Base-by-base conservation (phyloP, 2,888 invertebrate genomes). In the Koerneria pararmatus region DNA sequence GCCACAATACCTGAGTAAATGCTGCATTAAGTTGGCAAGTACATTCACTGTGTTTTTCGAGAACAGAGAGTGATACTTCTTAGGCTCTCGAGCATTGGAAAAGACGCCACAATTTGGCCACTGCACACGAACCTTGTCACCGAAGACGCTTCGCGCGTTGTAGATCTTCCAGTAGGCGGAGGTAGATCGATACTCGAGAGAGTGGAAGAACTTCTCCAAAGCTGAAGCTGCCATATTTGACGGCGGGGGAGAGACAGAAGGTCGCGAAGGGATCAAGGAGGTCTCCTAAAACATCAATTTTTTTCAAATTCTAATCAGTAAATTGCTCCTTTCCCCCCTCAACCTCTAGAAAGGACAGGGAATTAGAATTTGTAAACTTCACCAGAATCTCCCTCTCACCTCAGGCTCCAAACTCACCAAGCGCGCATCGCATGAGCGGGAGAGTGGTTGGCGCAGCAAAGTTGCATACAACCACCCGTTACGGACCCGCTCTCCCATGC, bases 81-180 rank as follows among this genome's bases (percentile, higher is more conserved):
- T n/a, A n/a, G n/a, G n/a, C n/a, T n/a, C n/a, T n/a, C n/a, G n/a
- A n/a, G n/a, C n/a, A n/a, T n/a, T n/a, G n/a, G n/a, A n/a, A n/a
- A n/a, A n/a, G n/a, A n/a, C n/a, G n/a, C n/a, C n/a, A n/a, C n/a
- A n/a, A n/a, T n/a, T n/a, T n/a, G n/a, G 37, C n/a, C 6, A 34
- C 24, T 27, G 27, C 31, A 22, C n/a, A 56, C 63, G 41, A 32
- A 76, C 76, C 69, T 78, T 77, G 24, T 74, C 74, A 5, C 74
- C 77, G 68, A 77, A 73, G 46, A 69, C 67, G 59, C 73, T 73
- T 63, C 71, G 71, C 29, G 78, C 76, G 34, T 70, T 66, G 67
- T 68, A 79, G 56, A 78, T 73, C 19, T 72, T 67, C 79, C 79
- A 79, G 66, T 78, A 72, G 24, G 71, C 73, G 49, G 70, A 70